These are phyloP conservation scores for Carassius carassius DNA, from an alignment of 2,113 vertebrate genomes.

Conservation along the genomic window DNA sequence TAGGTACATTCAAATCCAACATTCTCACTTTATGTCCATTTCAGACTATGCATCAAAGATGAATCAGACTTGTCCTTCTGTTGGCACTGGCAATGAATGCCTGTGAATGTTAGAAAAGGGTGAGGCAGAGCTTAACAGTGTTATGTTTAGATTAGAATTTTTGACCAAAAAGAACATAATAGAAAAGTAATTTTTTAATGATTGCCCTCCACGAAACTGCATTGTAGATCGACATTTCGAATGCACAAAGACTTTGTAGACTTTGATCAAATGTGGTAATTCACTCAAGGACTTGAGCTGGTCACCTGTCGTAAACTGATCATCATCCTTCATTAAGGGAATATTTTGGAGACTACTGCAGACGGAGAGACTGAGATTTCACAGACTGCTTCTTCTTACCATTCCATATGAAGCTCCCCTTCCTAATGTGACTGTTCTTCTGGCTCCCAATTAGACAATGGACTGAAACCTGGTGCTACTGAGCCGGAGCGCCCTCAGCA, in stretches of 20 bases:
- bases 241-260: slow-evolving; percentile 36
- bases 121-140: slow-evolving; percentile 34
- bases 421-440: slow-evolving; percentile 50
- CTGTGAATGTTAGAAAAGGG: slow-evolving; percentile 66
- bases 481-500: slow-evolving; percentile 68
- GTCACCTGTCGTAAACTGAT: slow-evolving; percentile 23
- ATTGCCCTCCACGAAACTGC: slow-evolving; percentile 31
- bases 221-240: slow-evolving; percentile 18
- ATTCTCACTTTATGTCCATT: slow-evolving; percentile 48
- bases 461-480: slow-evolving; percentile 69
- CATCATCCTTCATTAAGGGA: slow-evolving; percentile 7
- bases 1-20: slow-evolving; percentile 28
- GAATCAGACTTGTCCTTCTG: slow-evolving; percentile 41
- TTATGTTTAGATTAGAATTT: slow-evolving; percentile 13
- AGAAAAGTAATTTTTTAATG: slow-evolving; percentile 11
- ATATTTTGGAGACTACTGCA: slow-evolving; percentile 31
- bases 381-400: slow-evolving; percentile 43
- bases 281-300: slow-evolving; percentile 1
- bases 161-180: background rate
- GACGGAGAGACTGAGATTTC: background rate
- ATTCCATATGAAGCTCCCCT: slow-evolving; percentile 26
- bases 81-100: slow-evolving; percentile 65
- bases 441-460: slow-evolving; percentile 57
- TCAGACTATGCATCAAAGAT: slow-evolving; percentile 72
- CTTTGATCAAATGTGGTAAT: slow-evolving; percentile 20